These are phyloP conservation scores for Hypselothyrea guttata DNA, from an alignment of 2,888 invertebrate species.

Conservation along the genomic window DNA sequence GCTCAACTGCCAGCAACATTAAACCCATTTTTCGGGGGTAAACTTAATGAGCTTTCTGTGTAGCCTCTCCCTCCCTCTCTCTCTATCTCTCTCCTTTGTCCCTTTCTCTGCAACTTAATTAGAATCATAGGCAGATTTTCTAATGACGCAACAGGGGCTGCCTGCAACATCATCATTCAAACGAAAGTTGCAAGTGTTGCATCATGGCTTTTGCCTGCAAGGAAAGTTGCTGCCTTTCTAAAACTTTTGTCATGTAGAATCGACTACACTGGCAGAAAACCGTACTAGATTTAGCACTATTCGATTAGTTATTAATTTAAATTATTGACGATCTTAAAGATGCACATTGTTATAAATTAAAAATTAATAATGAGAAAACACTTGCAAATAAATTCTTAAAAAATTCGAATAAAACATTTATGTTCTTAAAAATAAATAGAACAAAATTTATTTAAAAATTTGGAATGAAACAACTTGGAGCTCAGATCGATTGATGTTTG, in stretches of 20 bases:
- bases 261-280: constrained; percentile 27
- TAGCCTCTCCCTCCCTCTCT: constrained; percentile 1
- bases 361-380: too few species aligned
- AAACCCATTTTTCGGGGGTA: constrained; percentile 24
- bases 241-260: constrained; percentile 66
- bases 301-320: too few species aligned
- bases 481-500: too few species aligned
- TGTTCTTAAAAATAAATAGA: too few species aligned
- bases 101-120: constrained; percentile 37
- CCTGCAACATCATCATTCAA: constrained; percentile 35
- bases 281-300: too few species aligned
- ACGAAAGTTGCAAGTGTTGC: constrained; percentile 56
- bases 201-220: constrained; percentile 42
- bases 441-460: too few species aligned
- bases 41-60: constrained; percentile 17
- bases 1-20: constrained; percentile 25
- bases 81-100: background rate
- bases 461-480: too few species aligned
- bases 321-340: too few species aligned
- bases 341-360: too few species aligned
- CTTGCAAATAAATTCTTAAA: too few species aligned
- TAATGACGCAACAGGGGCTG: constrained; percentile 51
- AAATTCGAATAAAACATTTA: too few species aligned
- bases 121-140: constrained; percentile 45
- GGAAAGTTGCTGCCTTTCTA: constrained; percentile 74